phyloP scores from a whole-genome alignment of 2,113 vertebrate species.

The Pseudopipra pipra region DNA sequence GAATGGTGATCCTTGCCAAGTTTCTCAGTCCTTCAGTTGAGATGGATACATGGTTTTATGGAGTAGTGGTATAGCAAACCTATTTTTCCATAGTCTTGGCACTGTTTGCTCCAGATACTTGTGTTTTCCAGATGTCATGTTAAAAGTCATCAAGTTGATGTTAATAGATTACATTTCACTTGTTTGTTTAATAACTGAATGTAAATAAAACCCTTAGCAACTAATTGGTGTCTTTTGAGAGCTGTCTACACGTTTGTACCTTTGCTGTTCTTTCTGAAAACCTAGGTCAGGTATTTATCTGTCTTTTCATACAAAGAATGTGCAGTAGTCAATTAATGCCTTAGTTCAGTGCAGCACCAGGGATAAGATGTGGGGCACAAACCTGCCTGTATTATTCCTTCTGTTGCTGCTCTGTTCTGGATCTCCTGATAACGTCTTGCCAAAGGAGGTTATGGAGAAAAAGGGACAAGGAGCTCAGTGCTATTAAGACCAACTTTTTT shows the following conservation, averaged over 20 bases:
- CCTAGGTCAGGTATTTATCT: background rate
- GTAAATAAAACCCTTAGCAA: background rate
- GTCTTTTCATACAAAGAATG: background rate
- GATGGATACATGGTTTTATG: background rate
- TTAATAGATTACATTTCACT: background rate
- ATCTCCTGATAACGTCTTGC: background rate
- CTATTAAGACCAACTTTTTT: background rate
- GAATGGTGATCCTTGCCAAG: background rate
- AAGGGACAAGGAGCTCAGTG: background rate
- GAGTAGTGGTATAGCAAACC: background rate
- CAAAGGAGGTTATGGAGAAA: background rate
- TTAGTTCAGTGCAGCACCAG: background rate
- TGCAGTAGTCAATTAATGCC: background rate
- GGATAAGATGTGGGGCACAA: background rate
- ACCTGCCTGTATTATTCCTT: background rate
- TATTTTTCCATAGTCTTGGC: background rate
- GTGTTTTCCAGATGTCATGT: background rate
- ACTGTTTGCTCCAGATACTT: background rate
- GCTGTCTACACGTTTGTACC: fast-evolving
- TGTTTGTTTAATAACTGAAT: background rate
- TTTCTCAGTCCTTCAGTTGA: background rate
- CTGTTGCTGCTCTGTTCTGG: background rate
- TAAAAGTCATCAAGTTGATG: background rate
- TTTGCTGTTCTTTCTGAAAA: background rate
- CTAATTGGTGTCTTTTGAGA: background rate